Base-by-base conservation (phyloP, 2,888 invertebrate genomes). In the Alentia gelatinosa region DNA sequence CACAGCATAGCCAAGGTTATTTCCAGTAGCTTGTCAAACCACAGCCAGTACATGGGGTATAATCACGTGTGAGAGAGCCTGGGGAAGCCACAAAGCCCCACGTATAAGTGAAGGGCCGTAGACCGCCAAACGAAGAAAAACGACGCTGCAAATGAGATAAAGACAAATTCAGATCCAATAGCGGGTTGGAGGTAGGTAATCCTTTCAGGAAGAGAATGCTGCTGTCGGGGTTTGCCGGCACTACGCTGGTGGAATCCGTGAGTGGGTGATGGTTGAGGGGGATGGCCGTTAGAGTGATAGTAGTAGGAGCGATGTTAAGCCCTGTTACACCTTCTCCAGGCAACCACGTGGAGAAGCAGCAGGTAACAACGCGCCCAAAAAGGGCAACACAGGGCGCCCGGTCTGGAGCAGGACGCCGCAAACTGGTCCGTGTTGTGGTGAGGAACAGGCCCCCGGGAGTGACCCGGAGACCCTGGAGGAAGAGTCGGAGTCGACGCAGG, bases 11-110 rank as follows among this genome's bases (percentile, higher is more conserved):
- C 89, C 30, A 74, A 74, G 37, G 75, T 42, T 37, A 89, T 68
- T 40, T 89, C 40, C 4, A 74, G 74, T 39, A 89, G n/a, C 63
- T 75, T 75, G 19, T 39, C 42, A 26, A 68, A 40, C 89, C 89
- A 89, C 89, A 74, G 35, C 42, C 42, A 74, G 89, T 74, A 89
- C 89, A 89, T 89, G 89, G 75, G 89, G 86, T 86, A 86, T 86
- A 47, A 42, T 42, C 86, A 86, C 86, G 30, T 15, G 83, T 47
- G 47, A 86, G n/a, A 42, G 89, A 12, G 86, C 86, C 50, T 12
- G 50, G 23, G 86, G 1, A 42, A 7, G 12, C 79, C 79, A 79
- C 79, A 35, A 79, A 79, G 19, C 79, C 79, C 79, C 39, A 35
- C 35, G 79, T n/a, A 26, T 63, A 63, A n/a, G 63, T 63, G 63